Conservation (phyloP, 2,888 invertebrate genomes). For the Sinopyrophorus schimmeli region DNA sequence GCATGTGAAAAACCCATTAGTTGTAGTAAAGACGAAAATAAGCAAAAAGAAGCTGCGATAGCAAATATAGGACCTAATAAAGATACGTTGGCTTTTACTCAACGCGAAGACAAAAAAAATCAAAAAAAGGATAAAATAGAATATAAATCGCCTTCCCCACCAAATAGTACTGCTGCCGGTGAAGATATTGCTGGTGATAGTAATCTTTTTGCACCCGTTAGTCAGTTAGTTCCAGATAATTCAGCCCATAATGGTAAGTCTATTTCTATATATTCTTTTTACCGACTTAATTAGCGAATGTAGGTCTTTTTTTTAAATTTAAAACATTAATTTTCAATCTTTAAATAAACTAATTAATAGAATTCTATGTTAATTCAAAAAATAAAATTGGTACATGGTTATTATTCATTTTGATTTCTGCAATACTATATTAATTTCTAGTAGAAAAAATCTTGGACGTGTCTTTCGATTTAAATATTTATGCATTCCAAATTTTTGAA, state of each 20-base stretch:
- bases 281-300: too few species aligned
- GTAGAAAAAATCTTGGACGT: too few species aligned
- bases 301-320: too few species aligned
- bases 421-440: too few species aligned
- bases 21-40: conserved; percentile 25
- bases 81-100: conserved; percentile 9
- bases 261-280: too few species aligned
- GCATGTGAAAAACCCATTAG: conserved; percentile 24
- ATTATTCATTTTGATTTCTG: too few species aligned
- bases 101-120: conserved; percentile 22
- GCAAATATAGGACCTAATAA: conserved; percentile 17
- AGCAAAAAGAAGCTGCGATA: conserved; percentile 20
- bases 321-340: too few species aligned
- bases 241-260: conserved; percentile 19
- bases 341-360: too few species aligned
- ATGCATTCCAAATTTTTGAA: too few species aligned
- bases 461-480: too few species aligned
- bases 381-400: too few species aligned
- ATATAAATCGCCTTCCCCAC: conserved; percentile 5
- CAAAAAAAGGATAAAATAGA: conserved; percentile 20
- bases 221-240: conserved; percentile 17
- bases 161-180: conserved; percentile 7
- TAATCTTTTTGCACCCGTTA: conserved; percentile 7
- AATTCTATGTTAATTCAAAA: too few species aligned
- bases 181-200: conserved; percentile 10